These are phyloP conservation scores for Danaus chrysippus DNA, from an alignment of 2,888 invertebrate genomes.

Conservation along the genomic window DNA sequence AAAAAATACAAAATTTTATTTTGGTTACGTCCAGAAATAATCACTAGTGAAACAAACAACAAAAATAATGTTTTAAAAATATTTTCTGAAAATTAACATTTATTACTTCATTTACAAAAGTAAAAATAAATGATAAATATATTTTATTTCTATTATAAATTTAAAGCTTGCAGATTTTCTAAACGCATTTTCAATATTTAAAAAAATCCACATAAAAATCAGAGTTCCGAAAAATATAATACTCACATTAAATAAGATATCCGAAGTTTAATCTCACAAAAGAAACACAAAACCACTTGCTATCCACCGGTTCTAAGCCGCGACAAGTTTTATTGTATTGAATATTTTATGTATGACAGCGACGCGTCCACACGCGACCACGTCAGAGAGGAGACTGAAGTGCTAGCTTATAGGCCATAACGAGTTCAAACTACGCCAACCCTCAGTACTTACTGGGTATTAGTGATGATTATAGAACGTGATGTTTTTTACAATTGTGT, in stretches of 20 bases:
- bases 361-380: conserved; percentile 29
- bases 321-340: conserved; percentile 24
- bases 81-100: too few species aligned
- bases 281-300: conserved; percentile 28
- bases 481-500: conserved; percentile 9
- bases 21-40: too few species aligned
- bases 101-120: too few species aligned
- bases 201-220: background rate
- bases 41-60: too few species aligned
- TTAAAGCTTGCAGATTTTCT: too few species aligned
- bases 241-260: conserved; percentile 23
- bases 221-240: conserved; percentile 11
- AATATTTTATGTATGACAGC: conserved; percentile 29
- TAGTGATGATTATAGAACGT: conserved; percentile 24
- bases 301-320: conserved; percentile 19
- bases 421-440: conserved; percentile 41
- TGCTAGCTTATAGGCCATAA: conserved; percentile 14
- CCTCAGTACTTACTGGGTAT: conserved; percentile 32
- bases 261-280: conserved; percentile 21
- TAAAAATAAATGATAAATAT: too few species aligned
- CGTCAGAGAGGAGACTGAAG: conserved; percentile 34
- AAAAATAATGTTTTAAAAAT: too few species aligned
- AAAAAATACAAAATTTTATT: too few species aligned
- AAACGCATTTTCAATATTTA: too few species aligned
- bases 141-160: too few species aligned